phyloP scores from a whole-genome alignment of 2,113 vertebrate genomes.

The Conger conger region DNA sequence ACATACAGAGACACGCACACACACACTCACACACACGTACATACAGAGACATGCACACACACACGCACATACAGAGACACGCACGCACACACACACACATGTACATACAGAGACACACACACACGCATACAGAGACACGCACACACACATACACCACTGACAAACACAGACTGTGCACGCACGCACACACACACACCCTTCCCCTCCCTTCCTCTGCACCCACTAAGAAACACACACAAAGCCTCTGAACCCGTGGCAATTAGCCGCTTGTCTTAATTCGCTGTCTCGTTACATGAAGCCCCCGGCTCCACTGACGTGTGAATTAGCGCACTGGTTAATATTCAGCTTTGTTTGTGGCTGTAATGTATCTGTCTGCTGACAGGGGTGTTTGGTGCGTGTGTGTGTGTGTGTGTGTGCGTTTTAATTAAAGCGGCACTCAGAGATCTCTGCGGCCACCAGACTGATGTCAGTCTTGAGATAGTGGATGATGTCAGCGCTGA shows the following conservation, averaged over 20 bases:
- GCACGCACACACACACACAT: neutral
- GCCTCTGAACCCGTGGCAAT: slow-evolving; percentile 17
- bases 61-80: too few relatives aligned
- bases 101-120: too few relatives aligned
- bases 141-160: too few relatives aligned
- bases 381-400: too few relatives aligned
- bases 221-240: neutral
- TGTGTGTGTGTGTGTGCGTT: too few relatives aligned
- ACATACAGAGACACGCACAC: too few relatives aligned
- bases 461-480: neutral
- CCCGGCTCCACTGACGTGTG: neutral
- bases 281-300: slow-evolving; percentile 25
- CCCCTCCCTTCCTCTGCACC: neutral
- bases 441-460: neutral
- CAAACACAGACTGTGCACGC: neutral
- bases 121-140: too few relatives aligned
- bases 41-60: too few relatives aligned
- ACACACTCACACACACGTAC: too few relatives aligned
- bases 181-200: slow-evolving; percentile 4
- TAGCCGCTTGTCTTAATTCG: slow-evolving; percentile 21
- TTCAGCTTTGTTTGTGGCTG: neutral
- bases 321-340: neutral
- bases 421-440: neutral
- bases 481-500: neutral
- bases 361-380: neutral